These are phyloP conservation scores for Cavia aperea DNA, from an alignment of 2,113 vertebrate species.

Conservation along the genomic window DNA sequence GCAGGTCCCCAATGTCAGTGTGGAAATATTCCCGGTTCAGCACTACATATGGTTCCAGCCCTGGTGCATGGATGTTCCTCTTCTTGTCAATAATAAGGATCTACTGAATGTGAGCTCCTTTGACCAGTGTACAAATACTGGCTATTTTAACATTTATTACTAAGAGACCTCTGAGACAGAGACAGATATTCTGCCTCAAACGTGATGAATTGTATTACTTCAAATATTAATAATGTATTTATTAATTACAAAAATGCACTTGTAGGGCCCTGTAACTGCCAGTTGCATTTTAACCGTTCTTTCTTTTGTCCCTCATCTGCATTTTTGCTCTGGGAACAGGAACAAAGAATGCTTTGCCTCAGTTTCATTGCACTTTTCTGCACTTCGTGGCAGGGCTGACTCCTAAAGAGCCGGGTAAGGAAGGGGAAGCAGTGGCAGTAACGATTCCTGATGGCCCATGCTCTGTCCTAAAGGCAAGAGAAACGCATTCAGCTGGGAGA, in stretches of 20 bases:
- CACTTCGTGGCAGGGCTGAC: neutral
- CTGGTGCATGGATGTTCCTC: neutral
- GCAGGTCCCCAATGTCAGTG: neutral
- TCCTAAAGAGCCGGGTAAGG: neutral
- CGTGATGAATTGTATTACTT: neutral
- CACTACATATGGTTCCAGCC: neutral
- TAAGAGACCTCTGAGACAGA: neutral
- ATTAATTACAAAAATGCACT: neutral
- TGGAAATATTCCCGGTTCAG: neutral
- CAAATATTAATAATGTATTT: conserved; percentile 3
- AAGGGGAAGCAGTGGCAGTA: neutral
- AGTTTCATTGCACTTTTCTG: neutral
- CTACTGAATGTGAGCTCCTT: neutral
- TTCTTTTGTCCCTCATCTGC: neutral
- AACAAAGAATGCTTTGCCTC: neutral
- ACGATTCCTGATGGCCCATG: neutral
- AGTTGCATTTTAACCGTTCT: neutral
- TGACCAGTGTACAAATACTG: neutral
- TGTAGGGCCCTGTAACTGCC: neutral
- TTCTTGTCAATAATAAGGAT: neutral
- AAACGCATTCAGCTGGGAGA: conserved; percentile 5
- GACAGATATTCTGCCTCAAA: neutral
- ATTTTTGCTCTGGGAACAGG: conserved; percentile 9
- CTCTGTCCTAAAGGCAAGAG: conserved; percentile 29
- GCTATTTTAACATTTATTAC: conserved; percentile 1